phyloP scores from a whole-genome alignment of 2,888 invertebrate genomes.

The Zhuqinia jingwanae region DNA sequence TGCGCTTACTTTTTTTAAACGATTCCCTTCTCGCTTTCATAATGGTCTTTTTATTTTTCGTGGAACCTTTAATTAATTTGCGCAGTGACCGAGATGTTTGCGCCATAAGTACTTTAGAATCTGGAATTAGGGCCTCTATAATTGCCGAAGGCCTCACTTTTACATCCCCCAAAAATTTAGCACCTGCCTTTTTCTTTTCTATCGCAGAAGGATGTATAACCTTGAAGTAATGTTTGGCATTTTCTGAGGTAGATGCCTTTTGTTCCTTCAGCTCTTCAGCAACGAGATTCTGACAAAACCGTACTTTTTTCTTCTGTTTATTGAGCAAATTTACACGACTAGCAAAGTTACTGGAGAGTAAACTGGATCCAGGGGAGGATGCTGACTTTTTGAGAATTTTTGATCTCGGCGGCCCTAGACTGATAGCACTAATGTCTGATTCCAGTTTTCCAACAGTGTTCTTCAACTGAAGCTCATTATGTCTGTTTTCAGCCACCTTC shows the following conservation, averaged over 20 bases:
- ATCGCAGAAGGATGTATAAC: constrained; percentile 65
- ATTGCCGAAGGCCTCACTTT: too few relatives aligned
- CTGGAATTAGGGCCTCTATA: constrained; percentile 40
- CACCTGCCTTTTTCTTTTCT: constrained; percentile 9
- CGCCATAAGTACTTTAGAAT: constrained; percentile 15
- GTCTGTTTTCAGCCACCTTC: too few relatives aligned
- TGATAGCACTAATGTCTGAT: constrained; percentile 66
- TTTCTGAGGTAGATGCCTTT: constrained; percentile 3
- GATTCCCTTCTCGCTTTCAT: constrained; percentile 49
- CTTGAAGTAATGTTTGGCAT: constrained; percentile 63
- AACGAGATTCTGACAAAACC: constrained; percentile 63
- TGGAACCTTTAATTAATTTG: constrained; percentile 54
- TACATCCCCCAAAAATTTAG: too few relatives aligned
- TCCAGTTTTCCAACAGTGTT: constrained; percentile 63
- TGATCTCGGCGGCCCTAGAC: constrained; percentile 59
- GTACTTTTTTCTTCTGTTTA: constrained; percentile 67
- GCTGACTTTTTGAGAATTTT: constrained; percentile 62
- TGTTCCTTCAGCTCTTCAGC: constrained; percentile 55
- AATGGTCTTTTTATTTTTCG: constrained; percentile 51
- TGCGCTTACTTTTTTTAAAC: constrained; percentile 53
- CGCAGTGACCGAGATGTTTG: not conserved
- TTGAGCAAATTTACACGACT: constrained; percentile 55
- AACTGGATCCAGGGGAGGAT: not conserved
- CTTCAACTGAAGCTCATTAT: constrained; percentile 29
- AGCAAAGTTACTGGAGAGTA: constrained; percentile 61